Conservation (phyloP, 2,888 invertebrate species). For the Phaedon cochleariae region DNA sequence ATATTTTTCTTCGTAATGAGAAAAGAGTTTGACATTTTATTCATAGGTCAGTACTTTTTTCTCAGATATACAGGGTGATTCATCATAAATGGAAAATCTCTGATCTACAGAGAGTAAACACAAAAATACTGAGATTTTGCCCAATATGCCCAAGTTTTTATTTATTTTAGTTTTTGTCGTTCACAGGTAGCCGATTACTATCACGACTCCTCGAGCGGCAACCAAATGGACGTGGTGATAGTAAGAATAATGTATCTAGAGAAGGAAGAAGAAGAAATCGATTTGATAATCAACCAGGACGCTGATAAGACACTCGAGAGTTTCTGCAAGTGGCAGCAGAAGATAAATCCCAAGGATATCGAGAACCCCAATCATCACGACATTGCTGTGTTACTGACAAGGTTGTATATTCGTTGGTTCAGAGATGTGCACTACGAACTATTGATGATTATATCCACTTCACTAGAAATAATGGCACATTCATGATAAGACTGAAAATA, state of each 20-base stretch:
- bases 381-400: slow-evolving; percentile 68
- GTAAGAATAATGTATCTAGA: slow-evolving; percentile 68
- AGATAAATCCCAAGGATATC: slow-evolving; percentile 66
- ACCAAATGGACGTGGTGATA: slow-evolving; percentile 67
- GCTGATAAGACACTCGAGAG: slow-evolving; percentile 69
- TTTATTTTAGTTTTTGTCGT: no score
- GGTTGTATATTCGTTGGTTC: slow-evolving; percentile 54
- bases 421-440: not conserved
- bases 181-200: slow-evolving; percentile 61
- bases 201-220: slow-evolving; percentile 64
- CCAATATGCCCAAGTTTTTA: no score
- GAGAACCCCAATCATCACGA: slow-evolving; percentile 70
- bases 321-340: slow-evolving; percentile 72
- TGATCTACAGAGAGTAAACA: no score
- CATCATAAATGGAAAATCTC: no score
- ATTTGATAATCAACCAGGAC: slow-evolving; percentile 62
- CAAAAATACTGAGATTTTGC: no score
- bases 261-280: slow-evolving; percentile 65
- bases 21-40: no score
- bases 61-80: no score
- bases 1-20: no score
- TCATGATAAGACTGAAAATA: no score
- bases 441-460: not conserved
- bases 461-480: no score
- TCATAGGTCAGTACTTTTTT: no score